Percentiles rank a stretch among this genome's conserved stretches.
phyloP scores from a whole-genome alignment of 2,113 vertebrate species.

The Trichechus manatus region DNA sequence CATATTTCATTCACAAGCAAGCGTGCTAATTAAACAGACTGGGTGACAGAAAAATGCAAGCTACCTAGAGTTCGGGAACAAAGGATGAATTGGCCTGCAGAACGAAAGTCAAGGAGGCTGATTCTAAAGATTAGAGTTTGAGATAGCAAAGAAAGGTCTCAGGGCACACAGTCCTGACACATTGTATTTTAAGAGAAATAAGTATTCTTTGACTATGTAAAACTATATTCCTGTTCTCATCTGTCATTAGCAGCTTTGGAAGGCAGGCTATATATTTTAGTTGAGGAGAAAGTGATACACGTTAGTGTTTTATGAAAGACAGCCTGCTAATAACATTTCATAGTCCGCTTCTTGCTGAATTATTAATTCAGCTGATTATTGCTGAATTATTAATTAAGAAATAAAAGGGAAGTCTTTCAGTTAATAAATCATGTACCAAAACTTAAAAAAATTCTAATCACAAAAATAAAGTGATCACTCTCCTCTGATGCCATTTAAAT shows the following conservation, averaged over 20 bases:
- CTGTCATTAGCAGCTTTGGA: background rate
- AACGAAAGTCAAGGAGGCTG: background rate
- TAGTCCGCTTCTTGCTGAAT: background rate
- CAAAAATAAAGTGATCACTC: background rate
- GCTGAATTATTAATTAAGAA: constrained; percentile 39
- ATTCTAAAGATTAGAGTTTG: background rate
- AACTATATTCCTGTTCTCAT: background rate
- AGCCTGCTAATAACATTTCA: background rate
- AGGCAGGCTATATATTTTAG: background rate
- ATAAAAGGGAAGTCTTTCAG: background rate
- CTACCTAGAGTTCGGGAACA: background rate
- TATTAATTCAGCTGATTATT: too few species aligned
- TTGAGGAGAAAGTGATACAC: background rate
- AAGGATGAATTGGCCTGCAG: background rate
- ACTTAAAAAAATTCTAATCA: background rate
- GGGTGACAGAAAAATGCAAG: background rate
- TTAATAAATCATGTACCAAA: constrained; percentile 7
- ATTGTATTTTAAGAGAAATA: background rate
- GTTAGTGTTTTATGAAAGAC: background rate
- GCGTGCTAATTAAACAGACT: background rate
- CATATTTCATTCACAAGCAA: background rate
- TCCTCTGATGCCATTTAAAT: background rate
- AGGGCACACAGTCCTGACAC: background rate
- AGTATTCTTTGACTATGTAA: background rate
- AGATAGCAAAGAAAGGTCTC: background rate